A percentile compares a stretch with the other conserved stretches of the same genome.
Evolutionary conservation across 2,797 vertebrate species (phyloP).

Genomic region (Myripristis jacobus): DNA sequence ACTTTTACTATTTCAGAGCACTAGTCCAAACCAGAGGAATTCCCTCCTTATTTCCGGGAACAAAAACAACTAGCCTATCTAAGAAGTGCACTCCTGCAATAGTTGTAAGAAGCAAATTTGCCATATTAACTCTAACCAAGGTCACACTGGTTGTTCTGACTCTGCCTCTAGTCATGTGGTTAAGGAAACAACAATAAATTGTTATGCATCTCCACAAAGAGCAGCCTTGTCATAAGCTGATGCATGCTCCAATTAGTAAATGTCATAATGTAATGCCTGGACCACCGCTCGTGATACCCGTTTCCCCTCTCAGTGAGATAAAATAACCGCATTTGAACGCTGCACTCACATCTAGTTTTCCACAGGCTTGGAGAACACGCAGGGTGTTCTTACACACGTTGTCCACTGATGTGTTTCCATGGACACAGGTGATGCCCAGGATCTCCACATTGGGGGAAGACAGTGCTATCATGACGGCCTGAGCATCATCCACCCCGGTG

Average conservation of each 20-base stretch:
- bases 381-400: slow-evolving; percentile 84
- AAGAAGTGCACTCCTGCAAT: neutral
- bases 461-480: slow-evolving; percentile 84
- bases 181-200: slow-evolving; percentile 25
- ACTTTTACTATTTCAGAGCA: neutral
- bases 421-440: slow-evolving; percentile 83
- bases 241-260: slow-evolving; percentile 15
- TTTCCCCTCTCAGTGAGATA: neutral
- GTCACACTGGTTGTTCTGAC: neutral
- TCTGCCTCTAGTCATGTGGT: slow-evolving; percentile 21
- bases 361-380: slow-evolving; percentile 79
- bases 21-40: neutral
- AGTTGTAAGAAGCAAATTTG: neutral
- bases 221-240: slow-evolving; percentile 6
- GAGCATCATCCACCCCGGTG: slow-evolving; percentile 84
- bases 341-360: slow-evolving; percentile 76
- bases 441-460: slow-evolving; percentile 74
- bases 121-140: neutral
- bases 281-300: too few species aligned
- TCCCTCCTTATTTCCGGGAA: neutral
- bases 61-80: neutral
- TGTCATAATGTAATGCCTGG: neutral
- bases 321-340: neutral
- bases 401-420: slow-evolving; percentile 82
- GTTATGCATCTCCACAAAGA: slow-evolving; percentile 7